Percentiles rank a stretch among this genome's conserved stretches.
phyloP scores from a whole-genome alignment of 2,797 vertebrate species.

The Staurois parvus region DNA sequence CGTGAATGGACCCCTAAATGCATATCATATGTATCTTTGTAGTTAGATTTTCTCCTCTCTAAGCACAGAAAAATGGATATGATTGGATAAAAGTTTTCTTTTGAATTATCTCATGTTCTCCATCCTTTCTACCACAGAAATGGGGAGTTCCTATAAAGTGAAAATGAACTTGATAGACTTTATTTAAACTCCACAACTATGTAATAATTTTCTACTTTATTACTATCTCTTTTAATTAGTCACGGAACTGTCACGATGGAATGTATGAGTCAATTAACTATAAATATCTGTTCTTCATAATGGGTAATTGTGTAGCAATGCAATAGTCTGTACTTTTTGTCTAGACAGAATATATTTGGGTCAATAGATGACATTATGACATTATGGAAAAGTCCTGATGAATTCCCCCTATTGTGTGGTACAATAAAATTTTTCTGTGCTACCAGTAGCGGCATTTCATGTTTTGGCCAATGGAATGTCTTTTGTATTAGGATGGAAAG shows the following conservation, averaged over 20 bases:
- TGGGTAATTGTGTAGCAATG: constrained; percentile 24
- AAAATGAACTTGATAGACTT: background rate
- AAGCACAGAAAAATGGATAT: background rate
- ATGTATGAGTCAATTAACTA: constrained; percentile 54
- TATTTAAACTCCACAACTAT: background rate
- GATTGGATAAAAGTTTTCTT: background rate
- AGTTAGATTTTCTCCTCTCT: no score
- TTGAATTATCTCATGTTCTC: no score
- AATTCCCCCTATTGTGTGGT: constrained; percentile 51
- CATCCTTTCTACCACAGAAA: background rate
- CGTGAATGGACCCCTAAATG: no score
- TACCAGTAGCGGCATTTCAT: background rate
- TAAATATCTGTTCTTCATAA: constrained; percentile 44
- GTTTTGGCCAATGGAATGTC: background rate
- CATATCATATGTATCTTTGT: no score
- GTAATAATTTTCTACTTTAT: constrained; percentile 5
- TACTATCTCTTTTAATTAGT: constrained; percentile 51
- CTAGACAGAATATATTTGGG: constrained; percentile 54
- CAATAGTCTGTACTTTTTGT: constrained; percentile 50
- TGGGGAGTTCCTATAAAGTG: background rate
- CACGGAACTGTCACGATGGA: constrained; percentile 35
- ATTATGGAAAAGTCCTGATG: constrained; percentile 43
- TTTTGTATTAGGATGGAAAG: background rate
- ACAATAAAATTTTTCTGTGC: constrained; percentile 19
- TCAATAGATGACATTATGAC: constrained; percentile 51